These are phyloP conservation scores for Cataglyphis rosenhaueri DNA, from an alignment of 2,888 invertebrate genomes.

Conservation along the genomic window DNA sequence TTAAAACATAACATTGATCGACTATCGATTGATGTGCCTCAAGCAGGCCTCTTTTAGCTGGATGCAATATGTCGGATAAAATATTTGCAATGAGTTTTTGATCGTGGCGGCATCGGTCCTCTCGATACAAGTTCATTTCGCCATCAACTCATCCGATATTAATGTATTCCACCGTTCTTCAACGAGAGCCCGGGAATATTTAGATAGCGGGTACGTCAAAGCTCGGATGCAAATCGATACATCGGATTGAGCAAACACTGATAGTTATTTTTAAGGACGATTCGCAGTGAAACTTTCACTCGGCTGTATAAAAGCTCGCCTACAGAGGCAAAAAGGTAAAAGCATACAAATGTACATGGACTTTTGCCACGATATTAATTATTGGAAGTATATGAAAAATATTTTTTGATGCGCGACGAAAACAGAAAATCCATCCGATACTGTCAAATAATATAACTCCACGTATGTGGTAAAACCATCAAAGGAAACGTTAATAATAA, in stretches of 20 bases:
- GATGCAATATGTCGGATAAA: slow-evolving; percentile 53
- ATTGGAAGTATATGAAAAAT: slow-evolving; percentile 36
- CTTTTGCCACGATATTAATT: slow-evolving; percentile 37
- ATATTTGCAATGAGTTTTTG: slow-evolving; percentile 71
- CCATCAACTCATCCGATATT: slow-evolving; percentile 69
- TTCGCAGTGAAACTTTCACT: slow-evolving; percentile 68
- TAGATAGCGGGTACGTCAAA: slow-evolving; percentile 66
- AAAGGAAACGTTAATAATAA: slow-evolving; percentile 41
- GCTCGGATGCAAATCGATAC: slow-evolving; percentile 72
- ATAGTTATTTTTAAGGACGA: slow-evolving; percentile 70
- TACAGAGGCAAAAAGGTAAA: slow-evolving; percentile 20
- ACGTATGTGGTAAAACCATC: slow-evolving; percentile 8
- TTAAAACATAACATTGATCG: slow-evolving; percentile 10
- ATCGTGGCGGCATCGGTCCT: slow-evolving; percentile 71
- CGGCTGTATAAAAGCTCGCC: slow-evolving; percentile 51
- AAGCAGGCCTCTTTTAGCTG: slow-evolving; percentile 37
- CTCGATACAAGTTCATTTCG: slow-evolving; percentile 72
- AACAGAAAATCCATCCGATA: slow-evolving; percentile 12
- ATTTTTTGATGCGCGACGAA: slow-evolving; percentile 12
- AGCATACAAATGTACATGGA: slow-evolving; percentile 17
- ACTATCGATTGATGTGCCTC: slow-evolving; percentile 12
- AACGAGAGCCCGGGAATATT: slow-evolving; percentile 61
- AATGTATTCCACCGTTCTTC: slow-evolving; percentile 71
- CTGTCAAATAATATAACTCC: slow-evolving; percentile 39
- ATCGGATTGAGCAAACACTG: slow-evolving; percentile 57